These are phyloP conservation scores for Dendroctonus valens DNA, from an alignment of 1,140 invertebrate genomes.

Conservation along the genomic window DNA sequence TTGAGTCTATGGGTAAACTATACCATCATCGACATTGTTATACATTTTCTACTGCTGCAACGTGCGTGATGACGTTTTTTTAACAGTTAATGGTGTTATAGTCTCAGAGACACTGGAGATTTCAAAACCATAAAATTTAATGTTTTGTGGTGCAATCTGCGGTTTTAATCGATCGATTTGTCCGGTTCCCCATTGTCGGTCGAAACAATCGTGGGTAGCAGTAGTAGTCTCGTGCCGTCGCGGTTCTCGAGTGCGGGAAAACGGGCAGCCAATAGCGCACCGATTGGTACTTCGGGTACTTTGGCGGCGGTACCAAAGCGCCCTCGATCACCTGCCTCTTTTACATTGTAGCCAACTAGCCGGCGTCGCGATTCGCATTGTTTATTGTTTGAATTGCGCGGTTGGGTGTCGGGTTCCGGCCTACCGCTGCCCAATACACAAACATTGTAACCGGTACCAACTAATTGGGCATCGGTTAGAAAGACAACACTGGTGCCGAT, in stretches of 20 bases:
- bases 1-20: no score
- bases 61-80: no score
- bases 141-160: no score
- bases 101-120: no score
- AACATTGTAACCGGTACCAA: not conserved
- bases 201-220: not conserved
- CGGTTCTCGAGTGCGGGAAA: constrained; percentile 7
- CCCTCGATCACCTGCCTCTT: constrained; percentile 22
- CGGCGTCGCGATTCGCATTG: constrained; percentile 8
- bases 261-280: constrained; percentile 23
- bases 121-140: no score
- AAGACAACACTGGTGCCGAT: not conserved
- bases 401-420: constrained; percentile 14
- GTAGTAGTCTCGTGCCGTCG: constrained; percentile 19
- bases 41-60: no score
- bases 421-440: constrained; percentile 5
- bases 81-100: no score
- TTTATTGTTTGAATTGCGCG: constrained; percentile 17
- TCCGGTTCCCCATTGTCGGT: not conserved
- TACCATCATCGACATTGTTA: no score
- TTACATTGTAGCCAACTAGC: constrained; percentile 26
- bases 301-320: constrained; percentile 25
- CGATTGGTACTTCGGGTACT: constrained; percentile 25
- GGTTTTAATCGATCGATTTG: not conserved
- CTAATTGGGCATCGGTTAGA: not conserved